A percentile compares a stretch with the other conserved stretches of the same genome.
phyloP scores from a whole-genome alignment of 2,797 vertebrate genomes.

The Forpus xanthops region DNA sequence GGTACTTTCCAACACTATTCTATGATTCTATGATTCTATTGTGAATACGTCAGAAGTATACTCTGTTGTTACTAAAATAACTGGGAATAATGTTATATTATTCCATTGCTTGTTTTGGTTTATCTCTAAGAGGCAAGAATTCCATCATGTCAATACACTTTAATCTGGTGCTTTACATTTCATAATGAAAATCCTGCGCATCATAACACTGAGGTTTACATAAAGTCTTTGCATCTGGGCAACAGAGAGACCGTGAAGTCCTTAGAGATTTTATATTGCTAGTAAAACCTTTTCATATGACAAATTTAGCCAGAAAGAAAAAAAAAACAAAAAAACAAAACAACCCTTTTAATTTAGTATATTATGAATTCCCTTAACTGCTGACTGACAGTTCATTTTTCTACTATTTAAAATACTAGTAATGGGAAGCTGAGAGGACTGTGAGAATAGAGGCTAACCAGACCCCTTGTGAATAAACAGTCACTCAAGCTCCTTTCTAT shows the following conservation, averaged over 20 bases:
- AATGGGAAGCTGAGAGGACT: background rate
- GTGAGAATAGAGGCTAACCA: background rate
- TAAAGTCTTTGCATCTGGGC: background rate
- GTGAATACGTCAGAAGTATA: background rate
- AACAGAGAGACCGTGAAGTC: background rate
- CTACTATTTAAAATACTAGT: background rate
- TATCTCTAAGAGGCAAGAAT: background rate
- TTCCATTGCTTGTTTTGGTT: background rate
- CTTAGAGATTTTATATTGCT: background rate
- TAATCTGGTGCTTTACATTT: background rate
- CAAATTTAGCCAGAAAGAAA: background rate
- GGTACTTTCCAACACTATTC: too few relatives aligned
- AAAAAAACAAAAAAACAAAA: background rate
- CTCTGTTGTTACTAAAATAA: background rate
- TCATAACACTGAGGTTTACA: background rate
- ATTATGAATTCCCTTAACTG: background rate
- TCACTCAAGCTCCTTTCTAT: background rate
- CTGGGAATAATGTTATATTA: background rate
- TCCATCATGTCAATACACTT: background rate
- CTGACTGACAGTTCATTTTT: background rate
- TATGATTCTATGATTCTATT: too few relatives aligned
- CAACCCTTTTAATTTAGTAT: background rate
- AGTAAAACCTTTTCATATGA: background rate
- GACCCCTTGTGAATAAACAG: background rate
- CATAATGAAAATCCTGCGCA: background rate